Evolutionary conservation across 2,113 vertebrate species (phyloP).

Genomic region (Perca schrenkii): DNA sequence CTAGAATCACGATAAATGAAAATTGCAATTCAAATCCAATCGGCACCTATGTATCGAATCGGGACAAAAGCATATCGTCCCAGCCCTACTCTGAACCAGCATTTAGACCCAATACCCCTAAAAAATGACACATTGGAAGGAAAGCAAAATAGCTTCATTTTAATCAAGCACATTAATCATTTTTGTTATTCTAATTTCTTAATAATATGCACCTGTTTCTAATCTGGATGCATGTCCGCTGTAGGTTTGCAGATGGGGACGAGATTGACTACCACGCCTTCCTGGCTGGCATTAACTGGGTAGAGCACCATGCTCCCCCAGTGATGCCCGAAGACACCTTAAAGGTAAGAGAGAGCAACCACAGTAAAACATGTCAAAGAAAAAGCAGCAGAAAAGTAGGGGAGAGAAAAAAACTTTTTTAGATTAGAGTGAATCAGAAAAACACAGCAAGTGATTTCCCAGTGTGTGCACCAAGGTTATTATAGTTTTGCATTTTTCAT

Average conservation of each 20-base stretch:
- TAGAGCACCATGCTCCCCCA: constrained; percentile 77
- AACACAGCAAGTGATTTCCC: constrained; percentile 15
- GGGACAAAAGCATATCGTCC: too few relatives aligned
- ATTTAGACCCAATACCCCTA: neutral
- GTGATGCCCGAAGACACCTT: constrained; percentile 61
- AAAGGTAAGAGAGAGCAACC: constrained; percentile 46
- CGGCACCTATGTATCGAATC: too few relatives aligned
- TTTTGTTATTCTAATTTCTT: neutral
- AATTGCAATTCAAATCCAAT: too few relatives aligned
- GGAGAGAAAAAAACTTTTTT: neutral
- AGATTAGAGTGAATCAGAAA: constrained; percentile 20
- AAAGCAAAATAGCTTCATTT: neutral
- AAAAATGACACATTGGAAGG: neutral
- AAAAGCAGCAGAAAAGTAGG: neutral
- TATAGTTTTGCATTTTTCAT: too few relatives aligned
- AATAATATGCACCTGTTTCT: neutral
- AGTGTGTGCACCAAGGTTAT: constrained; percentile 41
- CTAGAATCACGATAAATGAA: too few relatives aligned
- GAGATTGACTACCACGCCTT: constrained; percentile 88
- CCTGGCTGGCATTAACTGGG: constrained; percentile 89
- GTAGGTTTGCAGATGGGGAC: constrained; percentile 75
- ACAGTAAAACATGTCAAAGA: neutral
- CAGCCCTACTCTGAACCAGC: neutral
- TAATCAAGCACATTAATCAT: neutral
- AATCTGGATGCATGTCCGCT: constrained; percentile 1